A percentile compares a stretch with the other conserved stretches of the same genome.
Conservation (phyloP, 2,113 vertebrate species). For the Chrysemys picta region DNA sequence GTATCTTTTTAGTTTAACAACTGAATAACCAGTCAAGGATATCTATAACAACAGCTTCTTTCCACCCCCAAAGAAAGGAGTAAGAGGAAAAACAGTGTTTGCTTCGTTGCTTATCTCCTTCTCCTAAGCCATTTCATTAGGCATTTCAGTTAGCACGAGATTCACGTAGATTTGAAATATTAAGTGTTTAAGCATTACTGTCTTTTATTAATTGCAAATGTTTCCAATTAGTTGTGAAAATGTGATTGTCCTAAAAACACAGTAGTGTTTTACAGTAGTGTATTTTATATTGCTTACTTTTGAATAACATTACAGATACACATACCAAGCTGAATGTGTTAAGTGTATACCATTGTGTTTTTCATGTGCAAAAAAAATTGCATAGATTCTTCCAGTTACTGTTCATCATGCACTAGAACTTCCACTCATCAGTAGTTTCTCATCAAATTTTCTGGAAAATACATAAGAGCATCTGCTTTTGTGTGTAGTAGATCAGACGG, state of each 20-base stretch:
- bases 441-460: not conserved
- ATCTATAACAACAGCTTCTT: not conserved
- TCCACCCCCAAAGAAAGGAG: not conserved
- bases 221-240: not conserved
- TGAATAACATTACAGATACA: not conserved
- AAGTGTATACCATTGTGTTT: not conserved
- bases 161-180: not conserved
- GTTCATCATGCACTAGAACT: not conserved
- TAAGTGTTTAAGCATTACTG: not conserved
- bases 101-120: not conserved
- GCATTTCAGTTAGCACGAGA: not conserved
- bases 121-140: not conserved
- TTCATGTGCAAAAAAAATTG: not conserved
- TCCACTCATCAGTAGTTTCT: not conserved
- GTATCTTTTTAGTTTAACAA: not conserved
- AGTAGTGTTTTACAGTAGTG: not conserved
- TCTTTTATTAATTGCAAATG: not conserved
- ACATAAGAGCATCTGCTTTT: not conserved
- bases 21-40: not conserved
- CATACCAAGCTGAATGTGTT: not conserved
- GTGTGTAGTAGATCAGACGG: not conserved
- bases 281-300: not conserved
- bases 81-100: not conserved
- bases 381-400: not conserved
- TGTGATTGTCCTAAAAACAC: not conserved